phyloP scores from a whole-genome alignment of 2,888 invertebrate species.

The Formica aserva region DNA sequence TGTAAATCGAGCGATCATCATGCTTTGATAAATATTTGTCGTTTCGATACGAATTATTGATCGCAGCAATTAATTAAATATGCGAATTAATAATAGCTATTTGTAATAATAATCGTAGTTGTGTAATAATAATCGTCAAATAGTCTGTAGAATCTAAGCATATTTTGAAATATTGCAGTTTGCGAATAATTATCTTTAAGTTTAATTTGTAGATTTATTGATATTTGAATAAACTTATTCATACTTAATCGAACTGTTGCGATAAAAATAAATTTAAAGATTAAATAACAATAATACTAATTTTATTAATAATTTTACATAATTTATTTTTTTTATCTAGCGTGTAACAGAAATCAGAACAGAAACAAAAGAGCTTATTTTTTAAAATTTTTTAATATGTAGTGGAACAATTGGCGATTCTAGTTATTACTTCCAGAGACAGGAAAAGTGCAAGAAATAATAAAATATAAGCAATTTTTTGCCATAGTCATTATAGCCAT shows the following conservation, averaged over 20 bases:
- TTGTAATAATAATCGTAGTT: too few species aligned
- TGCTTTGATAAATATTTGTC: too few species aligned
- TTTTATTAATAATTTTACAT: background rate
- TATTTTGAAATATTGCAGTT: too few species aligned
- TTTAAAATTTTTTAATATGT: background rate
- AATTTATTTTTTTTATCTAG: background rate
- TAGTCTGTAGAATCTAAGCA: too few species aligned
- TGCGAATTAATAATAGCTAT: too few species aligned
- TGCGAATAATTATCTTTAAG: too few species aligned
- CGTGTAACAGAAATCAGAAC: background rate
- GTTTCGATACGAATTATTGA: too few species aligned
- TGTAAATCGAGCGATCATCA: too few species aligned
- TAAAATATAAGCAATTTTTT: background rate
- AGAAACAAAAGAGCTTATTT: background rate
- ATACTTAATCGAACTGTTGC: background rate
- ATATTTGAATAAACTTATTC: background rate
- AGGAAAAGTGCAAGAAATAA: background rate
- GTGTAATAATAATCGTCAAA: too few species aligned
- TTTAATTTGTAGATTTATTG: too few species aligned
- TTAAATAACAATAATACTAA: background rate
- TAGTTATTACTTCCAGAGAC: background rate
- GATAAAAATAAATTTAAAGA: background rate
- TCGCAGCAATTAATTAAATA: too few species aligned
- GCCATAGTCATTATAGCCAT: background rate
- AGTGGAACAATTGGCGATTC: background rate